Conservation (phyloP, 2,797 vertebrate genomes). For the Clarias laeviceps region DNA sequence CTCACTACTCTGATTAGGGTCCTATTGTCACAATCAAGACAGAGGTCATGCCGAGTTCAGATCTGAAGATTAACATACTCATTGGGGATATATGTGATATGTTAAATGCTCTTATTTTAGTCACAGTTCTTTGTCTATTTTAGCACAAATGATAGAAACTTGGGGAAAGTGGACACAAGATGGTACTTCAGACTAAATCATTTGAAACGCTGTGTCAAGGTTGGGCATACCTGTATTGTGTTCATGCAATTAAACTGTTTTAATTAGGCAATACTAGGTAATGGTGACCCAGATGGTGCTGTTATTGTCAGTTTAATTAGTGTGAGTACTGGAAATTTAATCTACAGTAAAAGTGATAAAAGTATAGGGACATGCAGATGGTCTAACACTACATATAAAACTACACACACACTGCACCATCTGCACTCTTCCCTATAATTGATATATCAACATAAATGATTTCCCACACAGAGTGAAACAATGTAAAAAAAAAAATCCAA, state of each 20-base stretch:
- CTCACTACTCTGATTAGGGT: not conserved
- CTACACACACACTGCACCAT: conserved; percentile 25
- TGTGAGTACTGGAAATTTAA: conserved; percentile 61
- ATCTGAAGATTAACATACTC: conserved; percentile 31
- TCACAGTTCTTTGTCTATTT: conserved; percentile 23
- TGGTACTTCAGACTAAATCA: not conserved
- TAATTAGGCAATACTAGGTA: conserved; percentile 44
- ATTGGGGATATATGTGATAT: conserved; percentile 24
- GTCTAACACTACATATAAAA: conserved; percentile 21
- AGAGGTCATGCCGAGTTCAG: conserved; percentile 47
- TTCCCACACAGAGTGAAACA: not conserved
- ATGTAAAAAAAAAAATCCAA: not conserved
- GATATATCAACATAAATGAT: conserved; percentile 24
- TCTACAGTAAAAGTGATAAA: conserved; percentile 36
- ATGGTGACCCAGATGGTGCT: conserved; percentile 74
- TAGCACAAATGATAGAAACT: conserved; percentile 34
- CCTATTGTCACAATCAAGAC: not conserved
- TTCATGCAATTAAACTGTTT: conserved; percentile 19
- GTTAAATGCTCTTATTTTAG: conserved; percentile 45
- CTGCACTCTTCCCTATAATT: conserved; percentile 16
- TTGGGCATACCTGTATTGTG: conserved; percentile 13
- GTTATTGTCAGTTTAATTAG: conserved; percentile 74
- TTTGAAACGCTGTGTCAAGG: conserved; percentile 3
- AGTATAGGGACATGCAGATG: conserved; percentile 28
- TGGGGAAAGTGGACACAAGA: not conserved